These are phyloP conservation scores for Bombus superbus DNA, from an alignment of 1,140 invertebrate genomes.

Conservation along the genomic window DNA sequence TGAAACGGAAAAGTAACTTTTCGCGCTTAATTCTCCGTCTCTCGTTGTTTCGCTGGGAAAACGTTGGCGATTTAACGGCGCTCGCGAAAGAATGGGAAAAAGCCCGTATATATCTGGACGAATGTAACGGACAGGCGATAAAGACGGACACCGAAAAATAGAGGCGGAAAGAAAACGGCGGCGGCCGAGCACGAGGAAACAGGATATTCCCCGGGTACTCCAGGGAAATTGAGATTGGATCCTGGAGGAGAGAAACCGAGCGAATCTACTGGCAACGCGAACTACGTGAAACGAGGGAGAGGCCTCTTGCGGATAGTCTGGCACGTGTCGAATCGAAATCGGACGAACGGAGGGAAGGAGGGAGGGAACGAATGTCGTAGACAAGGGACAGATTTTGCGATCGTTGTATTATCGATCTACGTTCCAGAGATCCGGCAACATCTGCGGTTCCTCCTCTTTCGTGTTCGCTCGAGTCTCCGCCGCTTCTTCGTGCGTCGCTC, in stretches of 20 bases:
- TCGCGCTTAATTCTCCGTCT: too few species aligned
- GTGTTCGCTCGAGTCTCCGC: slow-evolving; percentile 12
- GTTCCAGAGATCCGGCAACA: not conserved
- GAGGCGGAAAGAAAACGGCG: slow-evolving; percentile 2
- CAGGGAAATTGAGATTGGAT: slow-evolving; percentile 73
- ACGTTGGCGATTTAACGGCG: not conserved
- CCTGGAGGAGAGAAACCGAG: slow-evolving; percentile 37
- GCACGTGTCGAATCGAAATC: slow-evolving; percentile 57
- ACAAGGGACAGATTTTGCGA: slow-evolving; percentile 15
- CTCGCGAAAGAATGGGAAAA: not conserved
- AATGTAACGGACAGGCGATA: slow-evolving; percentile 37
- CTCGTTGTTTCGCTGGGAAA: not conserved
- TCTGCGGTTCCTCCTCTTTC: slow-evolving; percentile 55
- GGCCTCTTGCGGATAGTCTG: slow-evolving; percentile 13
- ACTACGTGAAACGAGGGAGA: not conserved
- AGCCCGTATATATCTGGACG: not conserved
- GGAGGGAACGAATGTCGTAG: not conserved
- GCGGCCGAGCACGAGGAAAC: not conserved
- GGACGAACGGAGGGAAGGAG: not conserved
- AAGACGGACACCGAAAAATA: slow-evolving; percentile 37
- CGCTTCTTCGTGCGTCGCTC: slow-evolving; percentile 5
- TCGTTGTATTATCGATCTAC: slow-evolving; percentile 47
- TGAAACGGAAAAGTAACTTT: too few species aligned
- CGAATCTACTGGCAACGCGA: slow-evolving; percentile 28
- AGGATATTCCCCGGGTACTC: slow-evolving; percentile 39